phyloP scores from a whole-genome alignment of 2,113 vertebrate species.

The Nerophis lumbriciformis region DNA sequence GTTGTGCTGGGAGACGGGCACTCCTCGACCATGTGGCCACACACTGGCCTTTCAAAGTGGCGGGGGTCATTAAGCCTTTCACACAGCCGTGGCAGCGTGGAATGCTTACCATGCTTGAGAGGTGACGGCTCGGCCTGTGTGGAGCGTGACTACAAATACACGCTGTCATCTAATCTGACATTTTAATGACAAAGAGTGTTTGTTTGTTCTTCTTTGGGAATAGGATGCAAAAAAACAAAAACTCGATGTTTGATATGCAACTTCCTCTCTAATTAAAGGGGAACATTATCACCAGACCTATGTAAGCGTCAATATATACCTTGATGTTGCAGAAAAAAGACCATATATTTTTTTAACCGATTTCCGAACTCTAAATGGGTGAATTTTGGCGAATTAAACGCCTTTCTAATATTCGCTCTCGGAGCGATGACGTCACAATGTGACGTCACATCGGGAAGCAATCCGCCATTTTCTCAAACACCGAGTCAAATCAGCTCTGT shows the following conservation, averaged over 20 bases:
- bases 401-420: no score
- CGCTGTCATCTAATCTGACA: not conserved
- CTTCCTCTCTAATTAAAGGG: conserved; percentile 31
- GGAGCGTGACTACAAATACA: conserved; percentile 12
- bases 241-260: conserved; percentile 19
- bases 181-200: not conserved
- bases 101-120: conserved; percentile 31
- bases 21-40: conserved; percentile 6
- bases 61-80: conserved; percentile 44
- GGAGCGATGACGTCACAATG: no score
- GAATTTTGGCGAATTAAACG: no score
- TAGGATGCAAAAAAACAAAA: conserved; percentile 29
- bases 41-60: conserved; percentile 35
- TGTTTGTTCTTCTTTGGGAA: conserved; percentile 21
- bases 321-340: no score
- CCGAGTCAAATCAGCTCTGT: no score
- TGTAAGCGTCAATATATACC: no score
- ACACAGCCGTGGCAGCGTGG: conserved; percentile 43
- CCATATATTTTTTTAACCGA: no score
- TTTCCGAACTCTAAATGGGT: no score
- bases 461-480: no score
- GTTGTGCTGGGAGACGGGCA: not conserved
- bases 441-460: no score
- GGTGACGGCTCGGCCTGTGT: conserved; percentile 13
- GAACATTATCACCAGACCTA: no score